Percentiles rank a stretch among this genome's conserved stretches.
Conservation (phyloP, 1,140 invertebrate species). For the Calephelis virginiensis region DNA sequence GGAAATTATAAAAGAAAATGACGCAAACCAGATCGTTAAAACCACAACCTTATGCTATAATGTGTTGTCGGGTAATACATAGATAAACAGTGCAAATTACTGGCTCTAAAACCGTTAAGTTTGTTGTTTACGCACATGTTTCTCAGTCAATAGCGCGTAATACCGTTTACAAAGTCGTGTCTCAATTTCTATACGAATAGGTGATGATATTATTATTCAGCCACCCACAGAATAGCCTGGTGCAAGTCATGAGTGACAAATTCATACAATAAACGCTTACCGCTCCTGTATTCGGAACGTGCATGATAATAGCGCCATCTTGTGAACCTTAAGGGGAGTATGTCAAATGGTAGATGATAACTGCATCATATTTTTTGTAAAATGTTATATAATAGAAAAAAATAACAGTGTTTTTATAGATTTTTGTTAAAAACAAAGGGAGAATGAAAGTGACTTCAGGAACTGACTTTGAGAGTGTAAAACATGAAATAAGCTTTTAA, state of each 20-base stretch:
- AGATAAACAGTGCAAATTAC: slow-evolving; percentile 27
- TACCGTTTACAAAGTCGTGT: slow-evolving; percentile 42
- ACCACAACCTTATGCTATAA: slow-evolving; percentile 30
- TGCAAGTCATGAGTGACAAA: slow-evolving; percentile 30
- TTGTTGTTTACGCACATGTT: slow-evolving; percentile 39
- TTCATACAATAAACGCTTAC: neutral
- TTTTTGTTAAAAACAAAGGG: no score
- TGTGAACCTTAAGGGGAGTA: no score
- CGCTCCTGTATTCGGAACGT: no score
- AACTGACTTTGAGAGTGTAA: no score
- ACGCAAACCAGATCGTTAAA: slow-evolving; percentile 29
- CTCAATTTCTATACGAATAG: slow-evolving; percentile 57
- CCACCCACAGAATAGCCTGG: slow-evolving; percentile 54
- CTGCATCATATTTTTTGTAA: no score
- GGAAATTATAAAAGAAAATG: slow-evolving; percentile 33
- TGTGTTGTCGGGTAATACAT: slow-evolving; percentile 26
- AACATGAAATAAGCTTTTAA: no score
- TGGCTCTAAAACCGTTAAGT: slow-evolving; percentile 32
- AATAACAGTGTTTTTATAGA: no score
- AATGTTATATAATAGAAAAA: no score
- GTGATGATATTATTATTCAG: slow-evolving; percentile 53
- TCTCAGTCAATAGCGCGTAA: slow-evolving; percentile 35
- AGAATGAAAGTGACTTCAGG: no score
- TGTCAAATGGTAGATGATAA: no score
- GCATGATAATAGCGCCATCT: no score